Percentiles rank a stretch among this genome's conserved stretches.
These are phyloP conservation scores for Prorops nasuta DNA, from an alignment of 1,140 invertebrate species.

Conservation along the genomic window DNA sequence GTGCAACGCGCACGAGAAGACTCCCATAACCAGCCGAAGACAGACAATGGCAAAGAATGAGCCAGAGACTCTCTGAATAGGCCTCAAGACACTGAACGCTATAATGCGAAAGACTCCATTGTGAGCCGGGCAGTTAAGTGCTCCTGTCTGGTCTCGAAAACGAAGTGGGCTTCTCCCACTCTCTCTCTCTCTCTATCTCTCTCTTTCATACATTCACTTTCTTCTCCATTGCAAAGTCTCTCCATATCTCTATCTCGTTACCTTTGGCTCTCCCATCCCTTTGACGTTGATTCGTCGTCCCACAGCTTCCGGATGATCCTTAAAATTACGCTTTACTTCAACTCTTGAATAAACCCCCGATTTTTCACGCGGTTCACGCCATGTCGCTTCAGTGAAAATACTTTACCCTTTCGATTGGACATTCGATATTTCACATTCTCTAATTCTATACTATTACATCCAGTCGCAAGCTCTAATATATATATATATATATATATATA, in stretches of 20 bases:
- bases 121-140: constrained; percentile 52
- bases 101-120: constrained; percentile 54
- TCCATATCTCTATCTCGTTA: not conserved
- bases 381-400: too few relatives aligned
- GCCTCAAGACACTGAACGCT: constrained; percentile 52
- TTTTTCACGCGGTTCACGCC: too few relatives aligned
- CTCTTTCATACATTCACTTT: constrained; percentile 5
- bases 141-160: constrained; percentile 41
- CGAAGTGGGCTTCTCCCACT: constrained; percentile 32
- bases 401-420: too few relatives aligned
- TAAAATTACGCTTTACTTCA: too few relatives aligned
- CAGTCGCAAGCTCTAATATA: too few relatives aligned
- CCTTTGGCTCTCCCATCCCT: constrained; percentile 3
- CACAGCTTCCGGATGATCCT: too few relatives aligned
- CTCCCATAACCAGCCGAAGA: constrained; percentile 35
- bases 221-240: too few relatives aligned
- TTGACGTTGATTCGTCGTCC: not conserved
- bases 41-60: constrained; percentile 53
- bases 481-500: too few relatives aligned
- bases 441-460: too few relatives aligned
- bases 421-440: too few relatives aligned
- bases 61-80: constrained; percentile 50
- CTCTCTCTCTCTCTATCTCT: constrained; percentile 10
- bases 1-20: constrained; percentile 1
- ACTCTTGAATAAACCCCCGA: too few relatives aligned